phyloP scores from a whole-genome alignment of 2,888 invertebrate genomes.

The Bursaphelenchus okinawaensis region DNA sequence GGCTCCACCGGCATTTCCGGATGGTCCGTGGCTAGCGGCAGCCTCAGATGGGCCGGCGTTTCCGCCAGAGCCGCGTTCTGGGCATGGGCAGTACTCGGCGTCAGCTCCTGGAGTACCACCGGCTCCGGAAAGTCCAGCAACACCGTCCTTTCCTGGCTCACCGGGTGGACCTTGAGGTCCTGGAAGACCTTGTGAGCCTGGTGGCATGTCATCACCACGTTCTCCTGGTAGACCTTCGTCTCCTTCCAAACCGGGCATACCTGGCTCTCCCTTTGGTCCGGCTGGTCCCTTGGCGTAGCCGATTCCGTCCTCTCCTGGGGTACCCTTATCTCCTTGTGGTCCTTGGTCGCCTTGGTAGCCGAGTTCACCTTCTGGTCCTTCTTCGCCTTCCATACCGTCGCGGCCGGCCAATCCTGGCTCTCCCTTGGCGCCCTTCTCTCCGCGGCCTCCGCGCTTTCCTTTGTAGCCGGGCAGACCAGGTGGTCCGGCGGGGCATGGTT shows the following conservation, averaged over 20 bases:
- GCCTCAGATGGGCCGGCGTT: not conserved
- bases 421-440: conserved; percentile 33
- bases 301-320: conserved; percentile 45
- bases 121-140: conserved; percentile 37
- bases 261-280: conserved; percentile 39
- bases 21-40: not conserved
- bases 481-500: conserved; percentile 31
- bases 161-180: conserved; percentile 40
- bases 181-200: conserved; percentile 38
- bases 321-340: conserved; percentile 40
- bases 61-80: conserved; percentile 20
- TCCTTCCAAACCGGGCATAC: conserved; percentile 41
- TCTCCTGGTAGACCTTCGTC: conserved; percentile 53
- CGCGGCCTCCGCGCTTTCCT: conserved; percentile 50
- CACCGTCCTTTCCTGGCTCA: conserved; percentile 40
- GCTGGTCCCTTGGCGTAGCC: conserved; percentile 42
- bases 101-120: conserved; percentile 34
- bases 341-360: conserved; percentile 47
- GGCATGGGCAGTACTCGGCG: conserved; percentile 36
- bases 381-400: conserved; percentile 45
- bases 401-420: conserved; percentile 36
- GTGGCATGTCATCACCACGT: conserved; percentile 48
- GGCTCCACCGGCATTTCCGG: conserved; percentile 12
- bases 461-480: conserved; percentile 50
- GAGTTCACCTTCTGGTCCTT: conserved; percentile 49